Evolutionary conservation across 2,113 vertebrate species (phyloP).

Genomic region (Calyptommatus sinebrachiatus): DNA sequence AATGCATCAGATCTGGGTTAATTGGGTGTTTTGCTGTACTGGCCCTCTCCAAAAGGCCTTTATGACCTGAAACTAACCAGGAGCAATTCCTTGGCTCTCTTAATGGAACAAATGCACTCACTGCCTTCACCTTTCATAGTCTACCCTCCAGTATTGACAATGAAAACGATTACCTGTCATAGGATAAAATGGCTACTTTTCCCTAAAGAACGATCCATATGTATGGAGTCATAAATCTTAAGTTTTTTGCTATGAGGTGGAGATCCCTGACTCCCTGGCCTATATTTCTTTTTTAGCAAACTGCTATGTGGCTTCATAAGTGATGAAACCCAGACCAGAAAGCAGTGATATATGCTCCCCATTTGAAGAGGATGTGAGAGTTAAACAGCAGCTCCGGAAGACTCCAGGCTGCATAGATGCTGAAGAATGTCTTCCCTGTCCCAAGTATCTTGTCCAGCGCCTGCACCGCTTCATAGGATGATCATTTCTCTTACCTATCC

Average conservation of each 20-base stretch:
- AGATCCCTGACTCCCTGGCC: constrained; percentile 1
- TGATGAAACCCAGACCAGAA: constrained; percentile 28
- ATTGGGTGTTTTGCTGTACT: not conserved
- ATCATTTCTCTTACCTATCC: not conserved
- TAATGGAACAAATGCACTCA: constrained; percentile 16
- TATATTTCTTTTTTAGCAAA: constrained; percentile 20
- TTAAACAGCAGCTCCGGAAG: not conserved
- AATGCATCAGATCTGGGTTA: not conserved
- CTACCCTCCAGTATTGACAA: not conserved
- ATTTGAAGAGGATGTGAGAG: not conserved
- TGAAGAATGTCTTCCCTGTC: constrained; percentile 6
- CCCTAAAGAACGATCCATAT: not conserved
- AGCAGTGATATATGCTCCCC: constrained; percentile 3
- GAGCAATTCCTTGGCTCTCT: not conserved
- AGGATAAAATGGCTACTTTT: not conserved
- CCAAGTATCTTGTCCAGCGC: constrained; percentile 10
- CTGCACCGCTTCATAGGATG: not conserved
- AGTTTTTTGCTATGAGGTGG: not conserved
- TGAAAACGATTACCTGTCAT: not conserved
- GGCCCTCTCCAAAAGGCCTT: not conserved
- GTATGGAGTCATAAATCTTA: constrained; percentile 6
- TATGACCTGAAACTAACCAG: constrained; percentile 15
- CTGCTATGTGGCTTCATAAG: not conserved
- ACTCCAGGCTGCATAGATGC: not conserved
- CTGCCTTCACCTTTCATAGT: not conserved